Percentiles rank a stretch among this genome's conserved stretches.
Conservation (phyloP, 2,888 invertebrate species). For the Drosophila greeni region DNA sequence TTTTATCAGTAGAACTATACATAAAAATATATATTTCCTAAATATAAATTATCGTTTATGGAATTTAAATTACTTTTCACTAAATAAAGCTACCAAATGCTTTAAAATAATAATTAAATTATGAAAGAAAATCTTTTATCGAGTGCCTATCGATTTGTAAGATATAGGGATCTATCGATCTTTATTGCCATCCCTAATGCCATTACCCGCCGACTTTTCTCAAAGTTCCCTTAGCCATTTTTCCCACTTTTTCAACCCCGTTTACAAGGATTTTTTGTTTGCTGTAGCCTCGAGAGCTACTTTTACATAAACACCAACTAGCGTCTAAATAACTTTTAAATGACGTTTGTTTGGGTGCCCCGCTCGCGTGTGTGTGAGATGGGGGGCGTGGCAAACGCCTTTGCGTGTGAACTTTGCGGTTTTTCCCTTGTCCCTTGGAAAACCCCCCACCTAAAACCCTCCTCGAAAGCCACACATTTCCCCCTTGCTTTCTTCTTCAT, state of each 20-base stretch:
- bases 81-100: not conserved
- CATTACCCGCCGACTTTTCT: not conserved
- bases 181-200: slow-evolving; percentile 4
- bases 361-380: not conserved
- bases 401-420: slow-evolving; percentile 66
- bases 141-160: not conserved
- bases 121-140: not conserved
- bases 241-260: not conserved
- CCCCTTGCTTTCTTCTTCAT: slow-evolving; percentile 41
- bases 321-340: slow-evolving; percentile 72
- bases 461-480: slow-evolving; percentile 1
- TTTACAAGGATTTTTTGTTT: slow-evolving; percentile 12
- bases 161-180: not conserved
- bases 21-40: not conserved
- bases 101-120: not conserved
- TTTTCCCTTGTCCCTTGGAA: slow-evolving; percentile 4
- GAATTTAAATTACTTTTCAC: not conserved
- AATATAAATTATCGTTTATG: accelerated
- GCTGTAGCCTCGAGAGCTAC: slow-evolving; percentile 50
- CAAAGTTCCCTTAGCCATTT: not conserved
- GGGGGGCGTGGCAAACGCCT: slow-evolving; percentile 46
- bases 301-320: slow-evolving; percentile 71
- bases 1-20: not conserved
- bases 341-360: slow-evolving; percentile 65
- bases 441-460: not conserved